Evolutionary conservation across 2,113 vertebrate genomes (phyloP), one percentile per base, ranked within the genome.

Genomic region (Cyanoramphus novaezelandiae): DNA sequence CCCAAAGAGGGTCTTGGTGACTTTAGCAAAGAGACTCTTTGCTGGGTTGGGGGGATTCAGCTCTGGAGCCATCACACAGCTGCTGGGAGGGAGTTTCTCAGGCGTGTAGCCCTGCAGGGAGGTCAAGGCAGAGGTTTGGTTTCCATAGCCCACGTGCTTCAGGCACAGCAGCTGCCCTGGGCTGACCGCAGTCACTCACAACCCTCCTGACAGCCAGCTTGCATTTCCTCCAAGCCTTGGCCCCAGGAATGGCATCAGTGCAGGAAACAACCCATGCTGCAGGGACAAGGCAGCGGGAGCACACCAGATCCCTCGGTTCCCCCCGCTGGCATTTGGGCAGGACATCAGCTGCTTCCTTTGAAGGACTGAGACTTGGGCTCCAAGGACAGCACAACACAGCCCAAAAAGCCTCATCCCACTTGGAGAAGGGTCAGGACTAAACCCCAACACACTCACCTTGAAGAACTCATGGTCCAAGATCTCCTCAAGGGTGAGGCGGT

Each of bases 391-490:
- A 76, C 7, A 10, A 37, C 57, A 63, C 24, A 44, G 31, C 11
- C 28, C 27, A 13, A n/a, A 76, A 88, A 44, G 12, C 57, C 17
- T 67, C 43, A 89, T 44, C 20, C 62, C n/a, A 35, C 37, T 7
- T 21, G 7, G 10, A 71, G 23, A 76, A 68, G 9, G 19, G 35
- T 43, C 13, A 41, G 17, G 31, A 8, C 10, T 13, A 62, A 17
- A 13, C 10, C 1, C 43, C 28, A 10, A 53, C 41, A n/a, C 12
- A 59, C 95, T 39, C 96, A 99, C 99, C 98, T 99, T 99, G 97
- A 99, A 99, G 97, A 99, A 99, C 50, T 99, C 99, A 9, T 99
- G 99, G 95, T 98, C 98, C 92, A 99, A 98, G 79, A 99, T 99
- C 96, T 99, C 99, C 67, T 99, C 99, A 2, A 99, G 98, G 1